These are phyloP conservation scores for Chelmon rostratus DNA, from an alignment of 2,797 vertebrate species.

Conservation along the genomic window DNA sequence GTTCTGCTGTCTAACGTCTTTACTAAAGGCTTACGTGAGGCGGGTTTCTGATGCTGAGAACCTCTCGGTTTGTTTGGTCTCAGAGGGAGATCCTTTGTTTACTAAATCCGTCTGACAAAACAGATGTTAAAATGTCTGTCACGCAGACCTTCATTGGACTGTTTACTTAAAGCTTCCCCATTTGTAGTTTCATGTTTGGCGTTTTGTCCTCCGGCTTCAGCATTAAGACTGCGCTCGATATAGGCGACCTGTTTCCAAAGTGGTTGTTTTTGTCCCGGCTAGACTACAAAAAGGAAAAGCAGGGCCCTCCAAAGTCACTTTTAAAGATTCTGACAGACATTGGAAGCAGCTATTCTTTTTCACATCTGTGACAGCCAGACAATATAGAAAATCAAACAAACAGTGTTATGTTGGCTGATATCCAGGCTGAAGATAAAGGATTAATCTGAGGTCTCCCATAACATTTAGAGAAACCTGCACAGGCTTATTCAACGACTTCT, in stretches of 20 bases:
- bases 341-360: slow-evolving; percentile 53
- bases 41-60: slow-evolving; percentile 58
- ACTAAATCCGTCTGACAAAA: slow-evolving; percentile 69
- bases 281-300: slow-evolving; percentile 29
- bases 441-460: slow-evolving; percentile 30
- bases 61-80: slow-evolving; percentile 63
- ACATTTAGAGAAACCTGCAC: slow-evolving; percentile 23
- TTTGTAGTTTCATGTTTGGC: slow-evolving; percentile 57
- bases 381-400: slow-evolving; percentile 56
- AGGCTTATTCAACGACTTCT: slow-evolving; percentile 35
- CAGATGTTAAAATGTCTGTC: slow-evolving; percentile 71
- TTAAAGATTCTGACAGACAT: slow-evolving; percentile 43
- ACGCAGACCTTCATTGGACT: slow-evolving; percentile 65
- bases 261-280: slow-evolving; percentile 56
- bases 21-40: slow-evolving; percentile 52
- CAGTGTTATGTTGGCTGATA: slow-evolving; percentile 28
- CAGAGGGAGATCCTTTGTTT: slow-evolving; percentile 72
- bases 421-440: slow-evolving; percentile 43
- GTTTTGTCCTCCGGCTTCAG: slow-evolving; percentile 47
- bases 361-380: slow-evolving; percentile 39
- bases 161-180: slow-evolving; percentile 65
- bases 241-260: slow-evolving; percentile 26
- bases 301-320: slow-evolving; percentile 21
- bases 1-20: slow-evolving; percentile 50
- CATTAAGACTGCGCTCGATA: slow-evolving; percentile 36